A percentile compares a stretch with the other conserved stretches of the same genome.
phyloP scores from a whole-genome alignment of 2,888 invertebrate species.

The Netelia fuscicornis region DNA sequence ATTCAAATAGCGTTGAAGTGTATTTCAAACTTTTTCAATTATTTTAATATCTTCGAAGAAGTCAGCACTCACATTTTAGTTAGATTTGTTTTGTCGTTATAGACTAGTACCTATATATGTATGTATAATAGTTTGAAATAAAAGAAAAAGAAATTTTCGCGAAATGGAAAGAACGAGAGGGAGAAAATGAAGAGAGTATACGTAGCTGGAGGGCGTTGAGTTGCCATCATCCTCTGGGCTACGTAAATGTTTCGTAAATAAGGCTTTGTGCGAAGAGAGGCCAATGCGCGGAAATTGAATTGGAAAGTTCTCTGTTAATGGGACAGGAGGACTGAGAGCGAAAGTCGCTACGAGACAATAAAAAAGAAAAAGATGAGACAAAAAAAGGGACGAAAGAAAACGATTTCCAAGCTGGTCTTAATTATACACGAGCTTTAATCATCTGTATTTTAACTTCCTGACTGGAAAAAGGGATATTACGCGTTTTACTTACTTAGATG shows the following conservation, averaged over 20 bases:
- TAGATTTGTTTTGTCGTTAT: slow-evolving; percentile 39
- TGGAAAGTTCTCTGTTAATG: slow-evolving; percentile 75
- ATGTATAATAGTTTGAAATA: slow-evolving; percentile 2
- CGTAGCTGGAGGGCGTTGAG: slow-evolving; percentile 44
- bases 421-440: slow-evolving; percentile 27
- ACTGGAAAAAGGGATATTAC: no score
- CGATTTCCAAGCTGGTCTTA: slow-evolving; percentile 18
- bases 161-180: slow-evolving; percentile 23
- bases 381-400: slow-evolving; percentile 44
- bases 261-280: slow-evolving; percentile 74
- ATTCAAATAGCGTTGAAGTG: slow-evolving; percentile 74
- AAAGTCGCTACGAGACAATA: slow-evolving; percentile 40
- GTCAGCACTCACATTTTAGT: slow-evolving; percentile 16
- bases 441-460: background rate
- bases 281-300: slow-evolving; percentile 78
- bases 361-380: slow-evolving; percentile 21
- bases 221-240: slow-evolving; percentile 61
- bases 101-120: slow-evolving; percentile 21
- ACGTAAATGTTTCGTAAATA: slow-evolving; percentile 79
- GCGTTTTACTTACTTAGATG: slow-evolving; percentile 9
- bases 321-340: slow-evolving; percentile 46
- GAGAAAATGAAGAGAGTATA: background rate
- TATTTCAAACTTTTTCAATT: slow-evolving; percentile 81
- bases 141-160: background rate
- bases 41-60: slow-evolving; percentile 76